Percentiles rank a stretch among this genome's conserved stretches.
These are phyloP conservation scores for Cyprinodon tularosa DNA, from an alignment of 2,113 vertebrate genomes.

Conservation along the genomic window DNA sequence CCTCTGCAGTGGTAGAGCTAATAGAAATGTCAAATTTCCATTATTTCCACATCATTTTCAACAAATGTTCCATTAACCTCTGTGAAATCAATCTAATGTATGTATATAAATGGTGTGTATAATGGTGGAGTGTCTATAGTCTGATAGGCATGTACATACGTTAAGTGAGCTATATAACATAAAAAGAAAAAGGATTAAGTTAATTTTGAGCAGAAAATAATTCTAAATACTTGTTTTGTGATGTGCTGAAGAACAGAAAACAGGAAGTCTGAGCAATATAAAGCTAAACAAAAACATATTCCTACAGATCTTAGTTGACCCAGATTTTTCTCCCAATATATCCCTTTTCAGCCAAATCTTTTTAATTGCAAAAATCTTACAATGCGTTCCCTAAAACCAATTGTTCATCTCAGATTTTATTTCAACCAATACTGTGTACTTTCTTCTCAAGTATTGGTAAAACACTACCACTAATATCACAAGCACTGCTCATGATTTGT, in stretches of 20 bases:
- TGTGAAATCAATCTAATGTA: neutral
- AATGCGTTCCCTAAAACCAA: slow-evolving; percentile 8
- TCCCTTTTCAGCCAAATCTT: no score
- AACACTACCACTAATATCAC: slow-evolving; percentile 22
- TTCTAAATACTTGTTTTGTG: no score
- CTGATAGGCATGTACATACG: neutral
- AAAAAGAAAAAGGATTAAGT: no score
- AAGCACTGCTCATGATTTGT: neutral
- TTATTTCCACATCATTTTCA: neutral
- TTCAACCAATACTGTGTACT: slow-evolving; percentile 5
- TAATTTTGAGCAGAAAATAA: no score
- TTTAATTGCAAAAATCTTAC: neutral
- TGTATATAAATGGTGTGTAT: neutral
- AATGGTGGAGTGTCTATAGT: neutral
- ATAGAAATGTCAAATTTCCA: neutral
- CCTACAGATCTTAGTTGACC: no score
- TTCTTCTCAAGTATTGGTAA: neutral
- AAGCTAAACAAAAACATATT: no score
- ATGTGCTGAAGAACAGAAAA: no score
- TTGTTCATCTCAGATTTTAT: slow-evolving; percentile 14
- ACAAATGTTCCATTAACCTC: neutral
- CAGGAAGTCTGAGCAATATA: no score
- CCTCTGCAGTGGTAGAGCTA: neutral
- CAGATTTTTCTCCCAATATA: no score
- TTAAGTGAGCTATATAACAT: neutral